Base-by-base conservation (phyloP, 2,888 invertebrate species). In the Lycia hirtaria region DNA sequence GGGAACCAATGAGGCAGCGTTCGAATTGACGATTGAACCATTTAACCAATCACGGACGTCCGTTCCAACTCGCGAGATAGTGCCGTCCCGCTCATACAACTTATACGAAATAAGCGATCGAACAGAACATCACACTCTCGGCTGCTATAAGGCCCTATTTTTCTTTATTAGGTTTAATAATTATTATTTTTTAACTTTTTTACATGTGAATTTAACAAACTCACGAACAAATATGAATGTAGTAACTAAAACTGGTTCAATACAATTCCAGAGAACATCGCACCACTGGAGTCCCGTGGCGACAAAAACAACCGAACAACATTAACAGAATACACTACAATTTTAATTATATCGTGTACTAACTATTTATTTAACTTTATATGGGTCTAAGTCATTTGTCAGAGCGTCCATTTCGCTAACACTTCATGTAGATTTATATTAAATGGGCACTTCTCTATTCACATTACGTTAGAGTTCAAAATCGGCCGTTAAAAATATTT, bases 351-450 rank as follows among this genome's bases (percentile, higher is more conserved):
- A n/a, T n/a, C n/a, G 68, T 72, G 72, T 73, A 77, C 69, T 70
- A 76, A 68, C 75, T 81, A 76, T 69, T 72, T 41, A 41, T 56
- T 69, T 69, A 75, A 77, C 77, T 75, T 73, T 75, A 69, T 68
- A 64, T 72, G n/a, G 20, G 47, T 70, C 71, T 73, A 67, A 69
- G 54, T 49, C 48, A 70, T 70, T 69, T 73, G 68, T 62, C 49
- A 67, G 65, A 80, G 78, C 78, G 83, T 82, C 81, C 78, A 24
- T 75, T 64, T 74, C 78, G 78, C 80, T 72, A 62, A 60, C 69
- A 69, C 72, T 64, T 57, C 53, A 44, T 40, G 41, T 49, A 58
- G 56, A n/a, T 32, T n/a, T 35, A 40, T 26, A 40, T 50, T n/a
- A 24, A 48, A 41, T 24, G 65, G 62, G 64, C 71, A 72, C 73